Conservation (phyloP, 1,140 invertebrate species). For the Euschistus heros region DNA sequence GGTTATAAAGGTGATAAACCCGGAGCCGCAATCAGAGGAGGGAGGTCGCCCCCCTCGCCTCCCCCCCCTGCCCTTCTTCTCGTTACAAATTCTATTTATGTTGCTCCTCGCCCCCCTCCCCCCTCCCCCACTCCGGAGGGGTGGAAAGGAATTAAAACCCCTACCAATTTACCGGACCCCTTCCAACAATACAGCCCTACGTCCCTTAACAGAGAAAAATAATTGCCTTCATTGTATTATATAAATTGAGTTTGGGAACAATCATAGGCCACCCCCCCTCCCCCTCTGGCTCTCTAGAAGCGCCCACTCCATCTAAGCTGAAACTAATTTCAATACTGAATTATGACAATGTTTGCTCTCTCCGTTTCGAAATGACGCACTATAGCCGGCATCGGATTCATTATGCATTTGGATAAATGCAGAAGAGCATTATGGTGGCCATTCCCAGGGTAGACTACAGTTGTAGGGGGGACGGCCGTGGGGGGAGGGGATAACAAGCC, state of each 20-base stretch:
- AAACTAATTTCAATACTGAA: slow-evolving; percentile 25
- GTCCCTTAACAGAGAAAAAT: slow-evolving; percentile 25
- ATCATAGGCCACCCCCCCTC: slow-evolving; percentile 16
- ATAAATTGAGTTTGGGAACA: slow-evolving; percentile 27
- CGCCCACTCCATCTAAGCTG: slow-evolving; percentile 3
- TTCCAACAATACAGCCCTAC: slow-evolving; percentile 4
- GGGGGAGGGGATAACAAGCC: too few species aligned
- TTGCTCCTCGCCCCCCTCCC: not conserved
- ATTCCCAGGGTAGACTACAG: too few species aligned
- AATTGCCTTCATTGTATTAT: slow-evolving; percentile 28
- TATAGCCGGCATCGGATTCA: too few species aligned
- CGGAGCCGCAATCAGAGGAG: not conserved
- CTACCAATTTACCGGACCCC: slow-evolving; percentile 25
- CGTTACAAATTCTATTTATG: slow-evolving; percentile 27
- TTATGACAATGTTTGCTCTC: slow-evolving; percentile 6
- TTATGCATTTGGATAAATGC: too few species aligned
- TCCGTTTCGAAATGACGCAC: too few species aligned
- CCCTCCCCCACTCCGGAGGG: not conserved
- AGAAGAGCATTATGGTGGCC: too few species aligned
- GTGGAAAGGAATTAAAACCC: slow-evolving; percentile 24
- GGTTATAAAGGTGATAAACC: slow-evolving; percentile 9
- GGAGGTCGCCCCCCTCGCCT: not conserved
- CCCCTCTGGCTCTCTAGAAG: not conserved
- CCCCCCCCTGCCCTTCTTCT: slow-evolving; percentile 1
- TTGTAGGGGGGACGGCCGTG: too few species aligned